phyloP scores from a whole-genome alignment of 2,113 vertebrate species.

The Spea bombifrons region DNA sequence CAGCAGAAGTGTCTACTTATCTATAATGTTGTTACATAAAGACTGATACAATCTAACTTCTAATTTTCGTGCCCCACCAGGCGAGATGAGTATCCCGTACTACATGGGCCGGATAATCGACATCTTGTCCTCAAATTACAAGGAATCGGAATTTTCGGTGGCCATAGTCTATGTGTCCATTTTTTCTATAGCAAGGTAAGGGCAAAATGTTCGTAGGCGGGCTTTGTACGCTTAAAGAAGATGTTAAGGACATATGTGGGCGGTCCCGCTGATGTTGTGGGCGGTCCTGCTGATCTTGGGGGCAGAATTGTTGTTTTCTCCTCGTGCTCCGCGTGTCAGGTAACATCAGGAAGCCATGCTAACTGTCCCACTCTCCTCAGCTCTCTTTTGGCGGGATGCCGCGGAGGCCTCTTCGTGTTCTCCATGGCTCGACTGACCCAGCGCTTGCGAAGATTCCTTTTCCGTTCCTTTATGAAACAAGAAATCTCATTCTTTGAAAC shows the following conservation, averaged over 20 bases:
- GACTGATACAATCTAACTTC: background rate
- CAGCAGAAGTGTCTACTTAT: too few species aligned
- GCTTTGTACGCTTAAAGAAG: background rate
- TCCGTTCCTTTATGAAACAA: conserved; percentile 58
- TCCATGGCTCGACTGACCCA: conserved; percentile 48
- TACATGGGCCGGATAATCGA: conserved; percentile 74
- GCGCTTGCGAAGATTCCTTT: conserved; percentile 51
- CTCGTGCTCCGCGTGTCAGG: background rate
- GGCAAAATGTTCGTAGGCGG: background rate
- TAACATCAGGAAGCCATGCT: background rate
- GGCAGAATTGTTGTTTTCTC: background rate
- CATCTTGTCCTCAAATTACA: conserved; percentile 57
- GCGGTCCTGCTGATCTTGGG: too few species aligned
- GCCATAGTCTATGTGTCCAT: conserved; percentile 63
- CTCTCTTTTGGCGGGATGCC: conserved; percentile 53
- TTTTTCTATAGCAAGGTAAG: conserved; percentile 66
- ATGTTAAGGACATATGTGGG: background rate
- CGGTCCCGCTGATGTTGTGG: too few species aligned
- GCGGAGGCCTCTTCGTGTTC: conserved; percentile 52
- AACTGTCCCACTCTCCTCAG: conserved; percentile 22
- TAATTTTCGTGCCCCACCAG: conserved; percentile 48
- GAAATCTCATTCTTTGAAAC: conserved; percentile 64
- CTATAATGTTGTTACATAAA: too few species aligned
- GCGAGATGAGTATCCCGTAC: conserved; percentile 61
- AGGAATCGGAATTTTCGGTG: conserved; percentile 53